Conservation (phyloP, 2,113 vertebrate species). For the Spea bombifrons region DNA sequence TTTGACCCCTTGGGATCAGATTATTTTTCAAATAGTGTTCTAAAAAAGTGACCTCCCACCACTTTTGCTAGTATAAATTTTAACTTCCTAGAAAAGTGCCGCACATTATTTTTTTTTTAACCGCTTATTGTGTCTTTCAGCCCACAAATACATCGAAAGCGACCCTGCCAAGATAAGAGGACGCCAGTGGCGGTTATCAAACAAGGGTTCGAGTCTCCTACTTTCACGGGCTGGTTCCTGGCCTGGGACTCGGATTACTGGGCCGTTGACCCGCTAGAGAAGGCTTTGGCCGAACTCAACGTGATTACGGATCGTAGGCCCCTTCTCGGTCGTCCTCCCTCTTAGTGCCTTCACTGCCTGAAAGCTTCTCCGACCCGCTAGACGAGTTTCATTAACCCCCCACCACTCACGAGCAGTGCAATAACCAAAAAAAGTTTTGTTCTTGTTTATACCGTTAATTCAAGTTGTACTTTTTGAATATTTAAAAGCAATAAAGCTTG, state of each 20-base stretch:
- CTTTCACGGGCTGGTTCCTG: conserved; percentile 96
- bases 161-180: conserved; percentile 83
- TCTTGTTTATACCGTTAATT: conserved; percentile 41
- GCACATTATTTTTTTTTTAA: too few relatives aligned
- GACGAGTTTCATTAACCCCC: conserved; percentile 43
- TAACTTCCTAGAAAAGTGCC: too few relatives aligned
- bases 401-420: conserved; percentile 61
- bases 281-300: conserved; percentile 83
- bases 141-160: conserved; percentile 85
- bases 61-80: too few relatives aligned
- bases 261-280: conserved; percentile 82
- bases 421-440: conserved; percentile 54
- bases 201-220: conserved; percentile 87
- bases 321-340: background rate
- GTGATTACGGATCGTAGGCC: conserved; percentile 53
- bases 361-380: conserved; percentile 51
- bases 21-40: too few relatives aligned
- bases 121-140: conserved; percentile 60
- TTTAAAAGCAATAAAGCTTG: conserved; percentile 69
- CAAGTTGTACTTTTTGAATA: conserved; percentile 52
- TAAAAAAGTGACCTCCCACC: too few relatives aligned
- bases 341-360: conserved; percentile 57
- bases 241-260: conserved; percentile 94
- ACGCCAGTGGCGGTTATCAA: conserved; percentile 83
- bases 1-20: too few relatives aligned